These are phyloP conservation scores for Microctenopoma steveboyesi DNA, from an alignment of 2,797 vertebrate genomes.

Conservation along the genomic window DNA sequence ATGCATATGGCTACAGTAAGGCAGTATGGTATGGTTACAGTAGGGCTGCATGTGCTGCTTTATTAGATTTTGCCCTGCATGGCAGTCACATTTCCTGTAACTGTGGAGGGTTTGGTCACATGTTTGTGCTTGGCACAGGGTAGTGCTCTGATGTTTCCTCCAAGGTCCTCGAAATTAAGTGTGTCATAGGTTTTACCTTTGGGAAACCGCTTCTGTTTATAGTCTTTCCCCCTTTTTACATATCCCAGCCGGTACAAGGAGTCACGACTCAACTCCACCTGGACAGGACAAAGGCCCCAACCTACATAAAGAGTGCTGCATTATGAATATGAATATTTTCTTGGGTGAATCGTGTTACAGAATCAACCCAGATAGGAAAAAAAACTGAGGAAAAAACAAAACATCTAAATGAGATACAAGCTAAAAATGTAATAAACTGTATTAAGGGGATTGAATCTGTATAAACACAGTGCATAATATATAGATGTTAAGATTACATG, in stretches of 20 bases:
- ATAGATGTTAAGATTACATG: neutral
- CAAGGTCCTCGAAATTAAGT: slow-evolving; percentile 37
- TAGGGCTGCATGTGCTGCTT: no score
- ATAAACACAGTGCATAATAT: neutral
- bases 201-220: slow-evolving; percentile 51
- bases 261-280: slow-evolving; percentile 24
- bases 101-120: neutral
- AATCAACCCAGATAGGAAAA: neutral
- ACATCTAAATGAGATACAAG: neutral
- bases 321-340: slow-evolving; percentile 10
- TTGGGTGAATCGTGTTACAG: neutral
- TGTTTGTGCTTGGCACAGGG: neutral
- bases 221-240: slow-evolving; percentile 25
- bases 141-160: slow-evolving; percentile 23
- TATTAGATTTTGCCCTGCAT: no score
- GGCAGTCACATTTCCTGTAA: neutral
- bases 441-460: no score
- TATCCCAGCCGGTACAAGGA: slow-evolving; percentile 18
- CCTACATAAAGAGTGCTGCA: slow-evolving; percentile 40
- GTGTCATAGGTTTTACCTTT: slow-evolving; percentile 54
- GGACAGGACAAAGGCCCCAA: slow-evolving; percentile 26
- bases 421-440: neutral
- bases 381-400: neutral
- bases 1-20: slow-evolving; percentile 14
- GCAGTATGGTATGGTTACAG: neutral